Conservation (phyloP, 2,113 vertebrate genomes). For the Loxodonta africana region DNA sequence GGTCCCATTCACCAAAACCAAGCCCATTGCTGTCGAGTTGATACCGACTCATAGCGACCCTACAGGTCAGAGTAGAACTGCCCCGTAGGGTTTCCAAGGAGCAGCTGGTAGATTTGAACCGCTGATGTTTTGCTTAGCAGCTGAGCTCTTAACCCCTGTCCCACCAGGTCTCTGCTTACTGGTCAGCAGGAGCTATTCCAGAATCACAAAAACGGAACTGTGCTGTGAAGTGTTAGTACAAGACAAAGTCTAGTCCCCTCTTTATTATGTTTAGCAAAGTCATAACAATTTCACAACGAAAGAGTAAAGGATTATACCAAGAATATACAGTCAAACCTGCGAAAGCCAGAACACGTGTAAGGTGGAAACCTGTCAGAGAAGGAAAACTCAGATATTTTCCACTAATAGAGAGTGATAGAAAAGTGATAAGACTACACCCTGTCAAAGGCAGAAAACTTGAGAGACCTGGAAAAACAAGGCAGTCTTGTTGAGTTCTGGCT, state of each 20-base stretch:
- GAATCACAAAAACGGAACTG: not conserved
- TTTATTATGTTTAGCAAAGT: not conserved
- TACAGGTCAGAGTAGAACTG: too few species aligned
- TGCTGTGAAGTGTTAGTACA: not conserved
- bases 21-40: too few species aligned
- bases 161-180: not conserved
- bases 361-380: not conserved
- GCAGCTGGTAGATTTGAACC: too few species aligned
- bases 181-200: not conserved
- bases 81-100: too few species aligned
- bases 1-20: not conserved
- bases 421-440: not conserved
- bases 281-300: slow-evolving; percentile 19
- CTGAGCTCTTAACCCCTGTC: too few species aligned
- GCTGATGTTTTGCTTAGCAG: too few species aligned
- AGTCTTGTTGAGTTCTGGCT: not conserved
- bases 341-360: not conserved
- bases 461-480: not conserved
- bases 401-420: not conserved
- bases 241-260: not conserved
- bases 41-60: too few species aligned
- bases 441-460: not conserved
- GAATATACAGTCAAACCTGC: not conserved
- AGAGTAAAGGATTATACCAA: not conserved
- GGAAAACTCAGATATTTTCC: not conserved